A percentile compares a stretch with the other conserved stretches of the same genome.
phyloP scores from a whole-genome alignment of 2,888 invertebrate species.

The Acleris sparsana region DNA sequence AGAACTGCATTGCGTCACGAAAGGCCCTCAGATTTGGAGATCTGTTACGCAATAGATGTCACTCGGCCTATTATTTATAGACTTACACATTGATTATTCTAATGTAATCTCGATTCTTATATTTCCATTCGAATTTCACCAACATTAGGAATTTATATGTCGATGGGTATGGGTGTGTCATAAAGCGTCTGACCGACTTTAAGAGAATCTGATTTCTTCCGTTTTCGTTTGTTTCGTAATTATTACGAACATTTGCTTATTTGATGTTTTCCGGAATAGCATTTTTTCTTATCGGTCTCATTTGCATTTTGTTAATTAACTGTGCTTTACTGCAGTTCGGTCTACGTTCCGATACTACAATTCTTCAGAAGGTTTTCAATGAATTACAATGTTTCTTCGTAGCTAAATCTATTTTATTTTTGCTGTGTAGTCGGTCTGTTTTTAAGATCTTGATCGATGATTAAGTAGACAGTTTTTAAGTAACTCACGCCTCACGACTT shows the following conservation, averaged over 20 bases:
- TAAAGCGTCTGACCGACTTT: constrained; percentile 42
- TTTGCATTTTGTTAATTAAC: neutral
- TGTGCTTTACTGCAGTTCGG: neutral
- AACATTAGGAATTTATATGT: constrained; percentile 56
- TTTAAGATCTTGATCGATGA: no score
- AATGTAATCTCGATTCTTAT: constrained; percentile 49
- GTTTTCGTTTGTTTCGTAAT: constrained; percentile 39
- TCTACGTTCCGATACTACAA: no score
- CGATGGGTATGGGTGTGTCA: constrained; percentile 56
- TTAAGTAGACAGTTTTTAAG: no score
- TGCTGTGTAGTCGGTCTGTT: no score
- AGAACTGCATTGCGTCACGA: constrained; percentile 23
- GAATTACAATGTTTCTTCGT: no score
- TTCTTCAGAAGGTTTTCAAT: no score
- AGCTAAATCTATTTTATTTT: no score
- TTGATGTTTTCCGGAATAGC: neutral
- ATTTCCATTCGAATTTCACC: constrained; percentile 60
- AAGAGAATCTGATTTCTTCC: constrained; percentile 42
- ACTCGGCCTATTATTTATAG: constrained; percentile 52
- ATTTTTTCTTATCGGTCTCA: neutral
- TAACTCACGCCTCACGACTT: no score
- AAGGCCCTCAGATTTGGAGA: constrained; percentile 36
- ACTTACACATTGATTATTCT: constrained; percentile 52
- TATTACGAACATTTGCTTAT: constrained; percentile 35
- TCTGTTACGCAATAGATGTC: constrained; percentile 46